Conservation (phyloP, 2,888 invertebrate genomes). For the Calameuta idolon region DNA sequence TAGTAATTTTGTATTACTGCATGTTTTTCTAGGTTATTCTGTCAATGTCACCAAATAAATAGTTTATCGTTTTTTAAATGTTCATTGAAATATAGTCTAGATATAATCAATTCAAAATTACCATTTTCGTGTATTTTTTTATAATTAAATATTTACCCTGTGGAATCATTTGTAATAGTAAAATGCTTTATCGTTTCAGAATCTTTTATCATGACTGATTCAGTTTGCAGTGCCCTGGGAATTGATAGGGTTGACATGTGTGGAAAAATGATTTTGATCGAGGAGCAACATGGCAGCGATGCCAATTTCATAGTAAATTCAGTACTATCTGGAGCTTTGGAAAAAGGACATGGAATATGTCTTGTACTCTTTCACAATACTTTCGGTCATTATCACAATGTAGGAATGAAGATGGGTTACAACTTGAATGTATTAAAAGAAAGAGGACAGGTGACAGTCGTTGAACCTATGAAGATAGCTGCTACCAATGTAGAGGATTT, state of each 20-base stretch:
- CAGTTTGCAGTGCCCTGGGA: conserved; percentile 74
- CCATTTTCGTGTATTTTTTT: background rate
- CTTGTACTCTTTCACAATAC: conserved; percentile 79
- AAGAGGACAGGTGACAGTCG: conserved; percentile 67
- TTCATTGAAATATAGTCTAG: background rate
- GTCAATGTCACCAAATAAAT: background rate
- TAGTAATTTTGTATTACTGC: background rate
- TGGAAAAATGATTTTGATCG: conserved; percentile 74
- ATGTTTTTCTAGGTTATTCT: background rate
- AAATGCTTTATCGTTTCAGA: background rate
- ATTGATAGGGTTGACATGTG: conserved; percentile 72
- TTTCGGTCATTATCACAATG: conserved; percentile 79
- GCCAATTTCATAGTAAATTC: conserved; percentile 80
- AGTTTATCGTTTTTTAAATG: background rate
- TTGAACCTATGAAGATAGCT: conserved; percentile 69
- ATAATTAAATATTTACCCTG: background rate
- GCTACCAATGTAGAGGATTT: conserved; percentile 59
- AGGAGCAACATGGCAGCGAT: conserved; percentile 79
- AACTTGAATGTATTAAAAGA: conserved; percentile 72
- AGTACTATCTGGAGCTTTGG: conserved; percentile 74
- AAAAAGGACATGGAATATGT: conserved; percentile 72
- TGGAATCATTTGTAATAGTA: background rate
- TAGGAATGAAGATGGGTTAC: conserved; percentile 80
- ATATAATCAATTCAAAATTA: background rate
- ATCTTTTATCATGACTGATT: conserved; percentile 70